Base-by-base conservation (phyloP, 2,888 invertebrate species). In the Megalurothrips usitatus region DNA sequence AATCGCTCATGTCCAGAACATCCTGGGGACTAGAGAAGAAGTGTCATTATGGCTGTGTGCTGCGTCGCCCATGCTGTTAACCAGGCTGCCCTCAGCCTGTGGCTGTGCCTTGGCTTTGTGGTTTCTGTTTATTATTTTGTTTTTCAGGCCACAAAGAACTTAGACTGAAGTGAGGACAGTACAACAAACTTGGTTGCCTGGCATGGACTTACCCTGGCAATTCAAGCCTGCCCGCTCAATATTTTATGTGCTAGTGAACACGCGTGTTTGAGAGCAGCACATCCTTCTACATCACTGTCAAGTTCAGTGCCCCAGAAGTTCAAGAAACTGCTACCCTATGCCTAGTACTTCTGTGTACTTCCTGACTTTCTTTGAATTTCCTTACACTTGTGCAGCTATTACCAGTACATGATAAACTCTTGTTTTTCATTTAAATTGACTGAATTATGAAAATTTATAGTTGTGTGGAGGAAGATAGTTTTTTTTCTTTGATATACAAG, bases 1-100 rank as follows among this genome's bases (percentile, higher is more conserved):
- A 99, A 98, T 91, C 94, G 98, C 89, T 96, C 96, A 86, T 99
- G 99, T 90, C 99, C 99, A 81, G 98, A 98, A 89, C 99, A 99
- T 90, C 98, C 99, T 85, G 95, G 96, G 86, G 98, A 98, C 91
- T 97, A 84, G 83, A 75, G 80, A 19, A 17, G n/a, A 75, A 75
- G 68, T 26, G 8, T 26, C 12, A 2, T 75, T 26, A 10, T 23
- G 68, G 68, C 68, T 75, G 68, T 75, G 68, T 26, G 23, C 23
- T 75, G 68, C 12, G 68, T 26, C 26, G 12, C 68, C 68, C 26
- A 26, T n/a, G 68, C 68, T 75, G 68, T 75, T 23, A 26, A 75
- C 23, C 68, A 75, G 68, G 68, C 23, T 75, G 26, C 26, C 58
- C 19, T 75, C 26, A 12, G 68, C 68, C 68, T 75, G 68, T 26